Base-by-base conservation (phyloP, 2,113 vertebrate genomes). In the Narcine bancroftii region DNA sequence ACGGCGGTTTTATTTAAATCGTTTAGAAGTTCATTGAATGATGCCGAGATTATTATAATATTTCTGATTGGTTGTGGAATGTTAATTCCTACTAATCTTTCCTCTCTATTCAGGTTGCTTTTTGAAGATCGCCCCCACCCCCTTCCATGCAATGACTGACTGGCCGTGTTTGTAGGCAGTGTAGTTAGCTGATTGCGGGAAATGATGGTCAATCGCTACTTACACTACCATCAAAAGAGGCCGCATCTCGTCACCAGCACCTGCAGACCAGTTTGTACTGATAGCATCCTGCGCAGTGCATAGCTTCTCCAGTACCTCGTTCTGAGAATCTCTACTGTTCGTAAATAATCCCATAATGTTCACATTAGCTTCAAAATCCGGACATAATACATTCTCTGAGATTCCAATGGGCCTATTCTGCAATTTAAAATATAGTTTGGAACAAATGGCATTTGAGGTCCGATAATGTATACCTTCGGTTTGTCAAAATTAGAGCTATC, bases 111-210 rank as follows among this genome's bases (percentile, higher is more conserved):
- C 87, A 91, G 85, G 60, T 11, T 65, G 10, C 60, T 56, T 60
- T 56, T 0, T 19, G 17, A n/a, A 93, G 93, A 53, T 93, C 93
- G 66, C 92, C 93, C 92, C 87, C 93, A 56, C 69, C 11, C 24
- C 77, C 93, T 75, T 53, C 92, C 13, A 21, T 7, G 26, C 17
- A 1, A 24, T 21, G 24, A 66, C 77, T 65, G 93, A 63, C 63
- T 15, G 15, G 87, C 36, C 63, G 42, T 26, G 66, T 97, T 96
- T 97, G 96, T 94, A 97, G 97, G 97, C 97, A 98, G 97, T 98
- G 97, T 96, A 95, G 95, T 97, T 98, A 97, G 96, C 96, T 97
- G 97, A 97, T 98, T 98, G 97, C 97, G 92, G 75, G 79, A 42
- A 0, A 0, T 69, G 0, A 3, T 6, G 77, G 92, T 39, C 96